Percentiles rank a stretch among this genome's conserved stretches.
Conservation (phyloP, 2,113 vertebrate species). For the Lanius collurio region DNA sequence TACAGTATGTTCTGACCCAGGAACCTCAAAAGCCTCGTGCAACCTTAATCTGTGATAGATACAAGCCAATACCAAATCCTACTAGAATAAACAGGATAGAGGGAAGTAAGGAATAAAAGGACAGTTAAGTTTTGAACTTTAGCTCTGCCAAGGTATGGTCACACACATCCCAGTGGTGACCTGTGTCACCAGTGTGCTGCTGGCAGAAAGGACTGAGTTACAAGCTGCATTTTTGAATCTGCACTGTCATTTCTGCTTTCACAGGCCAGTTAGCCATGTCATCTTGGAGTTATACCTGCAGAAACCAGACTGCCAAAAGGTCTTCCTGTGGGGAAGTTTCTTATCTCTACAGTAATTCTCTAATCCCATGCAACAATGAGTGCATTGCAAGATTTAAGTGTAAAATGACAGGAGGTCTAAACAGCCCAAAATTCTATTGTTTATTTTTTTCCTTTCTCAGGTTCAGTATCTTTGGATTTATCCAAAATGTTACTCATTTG, state of each 20-base stretch:
- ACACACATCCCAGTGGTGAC: neutral
- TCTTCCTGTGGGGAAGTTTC: neutral
- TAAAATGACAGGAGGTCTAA: neutral
- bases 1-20: neutral
- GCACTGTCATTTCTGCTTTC: neutral
- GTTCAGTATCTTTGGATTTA: neutral
- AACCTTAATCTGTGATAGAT: neutral
- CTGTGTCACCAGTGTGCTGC: neutral
- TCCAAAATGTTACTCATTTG: neutral
- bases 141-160: neutral
- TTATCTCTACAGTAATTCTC: neutral
- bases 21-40: neutral
- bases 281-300: neutral
- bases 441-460: neutral
- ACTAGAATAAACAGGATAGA: neutral
- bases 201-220: neutral
- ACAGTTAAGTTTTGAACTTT: neutral
- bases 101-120: neutral
- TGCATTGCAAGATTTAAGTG: neutral
- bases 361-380: neutral
- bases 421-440: neutral
- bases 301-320: neutral
- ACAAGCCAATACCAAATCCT: neutral
- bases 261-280: neutral
- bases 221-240: accelerated